These are phyloP conservation scores for Suncus etruscus DNA, from an alignment of 2,113 vertebrate species.

Conservation along the genomic window DNA sequence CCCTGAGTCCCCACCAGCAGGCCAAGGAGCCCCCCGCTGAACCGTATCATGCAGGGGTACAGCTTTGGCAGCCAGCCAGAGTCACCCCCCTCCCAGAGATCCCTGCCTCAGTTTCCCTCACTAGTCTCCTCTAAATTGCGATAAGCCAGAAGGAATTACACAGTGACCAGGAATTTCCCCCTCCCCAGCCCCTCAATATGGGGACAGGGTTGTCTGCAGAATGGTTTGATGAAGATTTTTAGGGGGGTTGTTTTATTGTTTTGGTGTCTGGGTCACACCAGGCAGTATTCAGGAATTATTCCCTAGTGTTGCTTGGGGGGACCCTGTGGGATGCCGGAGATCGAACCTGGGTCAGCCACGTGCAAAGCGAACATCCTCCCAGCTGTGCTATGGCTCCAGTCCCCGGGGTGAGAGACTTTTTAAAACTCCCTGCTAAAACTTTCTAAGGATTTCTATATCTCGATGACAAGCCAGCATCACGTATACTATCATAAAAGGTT, in stretches of 20 bases:
- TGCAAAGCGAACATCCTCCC: too few relatives aligned
- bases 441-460: neutral
- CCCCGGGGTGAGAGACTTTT: neutral
- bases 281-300: too few relatives aligned
- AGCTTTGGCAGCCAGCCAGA: neutral
- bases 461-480: neutral
- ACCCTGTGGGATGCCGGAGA: too few relatives aligned
- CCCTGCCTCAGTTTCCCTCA: neutral
- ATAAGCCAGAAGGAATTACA: neutral
- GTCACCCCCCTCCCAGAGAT: neutral
- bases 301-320: too few relatives aligned
- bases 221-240: too few relatives aligned
- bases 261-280: too few relatives aligned
- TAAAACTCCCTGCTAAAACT: neutral
- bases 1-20: neutral
- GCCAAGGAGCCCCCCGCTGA: neutral
- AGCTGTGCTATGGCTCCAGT: neutral
- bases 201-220: neutral
- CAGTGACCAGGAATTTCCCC: too few relatives aligned
- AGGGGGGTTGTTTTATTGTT: too few relatives aligned
- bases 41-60: neutral
- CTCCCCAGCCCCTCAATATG: too few relatives aligned
- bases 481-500: slow-evolving; percentile 4
- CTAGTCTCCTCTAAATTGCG: neutral
- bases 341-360: too few relatives aligned